These are phyloP conservation scores for Potamarius usumacintae DNA, from an alignment of 2,113 vertebrate species.

Conservation along the genomic window DNA sequence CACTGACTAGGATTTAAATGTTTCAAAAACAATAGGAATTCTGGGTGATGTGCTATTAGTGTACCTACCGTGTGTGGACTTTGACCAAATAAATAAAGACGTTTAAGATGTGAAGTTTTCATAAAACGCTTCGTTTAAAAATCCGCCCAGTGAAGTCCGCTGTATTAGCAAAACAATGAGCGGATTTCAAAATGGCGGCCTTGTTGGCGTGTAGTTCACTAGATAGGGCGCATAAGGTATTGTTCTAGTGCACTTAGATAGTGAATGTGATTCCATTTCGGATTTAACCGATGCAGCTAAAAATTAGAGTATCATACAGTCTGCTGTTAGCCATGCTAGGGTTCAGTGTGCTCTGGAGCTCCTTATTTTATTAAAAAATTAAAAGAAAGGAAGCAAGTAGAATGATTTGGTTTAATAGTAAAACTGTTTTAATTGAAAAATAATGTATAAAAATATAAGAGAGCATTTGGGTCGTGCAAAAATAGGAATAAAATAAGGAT, in stretches of 20 bases:
- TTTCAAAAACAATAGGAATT: too few species aligned
- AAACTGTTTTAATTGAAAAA: constrained; percentile 17
- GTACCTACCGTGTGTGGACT: not conserved
- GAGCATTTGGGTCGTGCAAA: not conserved
- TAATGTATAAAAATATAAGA: constrained; percentile 29
- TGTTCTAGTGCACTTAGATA: not conserved
- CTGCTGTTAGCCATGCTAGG: too few species aligned
- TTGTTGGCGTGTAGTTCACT: not conserved
- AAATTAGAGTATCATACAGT: not conserved
- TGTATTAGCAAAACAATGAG: not conserved
- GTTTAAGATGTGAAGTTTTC: not conserved
- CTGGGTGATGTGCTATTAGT: not conserved
- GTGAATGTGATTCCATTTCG: not conserved
- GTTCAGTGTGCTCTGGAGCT: not conserved
- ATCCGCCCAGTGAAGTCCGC: not conserved
- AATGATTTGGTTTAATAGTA: not conserved
- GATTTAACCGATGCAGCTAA: not conserved
- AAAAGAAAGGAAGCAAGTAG: not conserved
- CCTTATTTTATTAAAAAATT: not conserved
- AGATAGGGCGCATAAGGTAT: not conserved
- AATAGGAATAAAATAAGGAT: not conserved
- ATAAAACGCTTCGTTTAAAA: not conserved
- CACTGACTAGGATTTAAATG: too few species aligned
- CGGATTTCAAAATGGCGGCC: not conserved
- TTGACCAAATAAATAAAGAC: not conserved